Conservation (phyloP, 1,140 invertebrate species). For the Brachionus rotundiformis region DNA sequence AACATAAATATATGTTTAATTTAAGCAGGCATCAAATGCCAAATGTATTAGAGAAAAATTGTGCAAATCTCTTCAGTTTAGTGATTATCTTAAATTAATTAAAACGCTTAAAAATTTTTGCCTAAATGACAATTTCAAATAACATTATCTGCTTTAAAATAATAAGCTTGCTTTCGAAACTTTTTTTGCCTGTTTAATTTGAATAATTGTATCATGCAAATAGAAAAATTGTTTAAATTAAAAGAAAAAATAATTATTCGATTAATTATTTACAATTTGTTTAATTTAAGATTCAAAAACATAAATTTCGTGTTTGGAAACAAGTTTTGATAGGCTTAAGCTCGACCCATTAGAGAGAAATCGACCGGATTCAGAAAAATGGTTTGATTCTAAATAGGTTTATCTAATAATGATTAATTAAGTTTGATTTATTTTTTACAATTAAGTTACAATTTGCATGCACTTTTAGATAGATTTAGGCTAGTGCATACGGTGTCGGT, state of each 20-base stretch:
- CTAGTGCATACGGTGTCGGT: conserved; percentile 22
- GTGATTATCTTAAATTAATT: neutral
- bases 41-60: neutral
- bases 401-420: conserved; percentile 22
- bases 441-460: neutral
- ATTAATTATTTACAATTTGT: conserved; percentile 7
- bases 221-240: neutral
- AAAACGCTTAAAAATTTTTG: neutral
- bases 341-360: neutral
- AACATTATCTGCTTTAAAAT: too few species aligned
- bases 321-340: neutral
- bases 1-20: neutral
- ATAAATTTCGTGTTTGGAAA: neutral
- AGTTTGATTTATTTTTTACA: neutral
- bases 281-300: neutral
- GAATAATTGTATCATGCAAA: neutral
- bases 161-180: too few species aligned
- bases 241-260: neutral
- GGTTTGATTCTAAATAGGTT: neutral
- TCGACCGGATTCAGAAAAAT: conserved; percentile 1
- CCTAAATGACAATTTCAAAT: too few species aligned
- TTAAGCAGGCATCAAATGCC: neutral
- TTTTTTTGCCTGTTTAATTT: neutral
- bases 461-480: conserved; percentile 25
- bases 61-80: neutral